A percentile compares a stretch with the other conserved stretches of the same genome.
phyloP scores from a whole-genome alignment of 1,140 invertebrate genomes.

The Vollenhovia emeryi region DNA sequence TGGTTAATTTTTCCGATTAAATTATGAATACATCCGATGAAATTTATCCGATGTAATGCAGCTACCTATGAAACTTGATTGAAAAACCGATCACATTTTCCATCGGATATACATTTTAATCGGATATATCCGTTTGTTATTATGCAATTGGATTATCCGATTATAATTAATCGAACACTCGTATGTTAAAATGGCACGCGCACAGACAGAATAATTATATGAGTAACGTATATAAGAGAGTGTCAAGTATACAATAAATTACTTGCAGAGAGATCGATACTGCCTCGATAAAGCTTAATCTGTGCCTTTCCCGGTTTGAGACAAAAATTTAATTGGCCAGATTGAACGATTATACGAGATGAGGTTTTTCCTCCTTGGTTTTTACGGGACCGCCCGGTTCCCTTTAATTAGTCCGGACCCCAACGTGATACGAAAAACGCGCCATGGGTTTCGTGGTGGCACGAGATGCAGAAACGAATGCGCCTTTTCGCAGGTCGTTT shows the following conservation, averaged over 20 bases:
- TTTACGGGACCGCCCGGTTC: not conserved
- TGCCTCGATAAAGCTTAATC: not conserved
- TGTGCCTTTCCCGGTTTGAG: not conserved
- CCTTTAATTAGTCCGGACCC: not conserved
- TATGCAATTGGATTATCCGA: no score
- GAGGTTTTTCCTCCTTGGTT: not conserved
- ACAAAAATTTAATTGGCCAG: not conserved
- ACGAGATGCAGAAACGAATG: slow-evolving; percentile 53
- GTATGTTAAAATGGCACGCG: not conserved
- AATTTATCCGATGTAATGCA: no score
- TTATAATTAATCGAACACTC: no score
- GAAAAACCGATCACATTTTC: no score
- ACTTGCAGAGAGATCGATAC: not conserved
- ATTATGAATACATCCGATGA: no score
- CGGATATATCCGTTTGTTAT: no score
- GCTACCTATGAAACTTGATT: no score
- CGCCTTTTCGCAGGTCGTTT: slow-evolving; percentile 70
- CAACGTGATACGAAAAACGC: not conserved
- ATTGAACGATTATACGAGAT: not conserved
- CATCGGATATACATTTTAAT: no score
- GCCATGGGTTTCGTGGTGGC: not conserved
- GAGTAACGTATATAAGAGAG: not conserved
- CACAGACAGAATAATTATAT: not conserved
- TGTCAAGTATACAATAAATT: not conserved
- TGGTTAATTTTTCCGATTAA: no score